These are phyloP conservation scores for Caenorhabditis sp. DNA, from an alignment of 2,888 invertebrate genomes.

Conservation along the genomic window DNA sequence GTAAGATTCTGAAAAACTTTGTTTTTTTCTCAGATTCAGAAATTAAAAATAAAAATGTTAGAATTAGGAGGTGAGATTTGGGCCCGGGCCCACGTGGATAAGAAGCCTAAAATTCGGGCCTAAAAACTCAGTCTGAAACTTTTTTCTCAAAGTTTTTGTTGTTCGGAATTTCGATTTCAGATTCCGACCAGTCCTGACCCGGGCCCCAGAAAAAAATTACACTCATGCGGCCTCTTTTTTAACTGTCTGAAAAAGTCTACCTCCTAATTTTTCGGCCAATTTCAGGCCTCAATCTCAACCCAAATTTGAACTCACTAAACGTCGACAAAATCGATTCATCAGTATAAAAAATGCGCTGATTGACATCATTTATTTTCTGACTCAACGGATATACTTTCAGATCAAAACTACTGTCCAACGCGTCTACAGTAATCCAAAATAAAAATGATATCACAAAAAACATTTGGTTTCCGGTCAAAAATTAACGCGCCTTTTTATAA, in stretches of 20 bases:
- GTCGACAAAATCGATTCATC: background rate
- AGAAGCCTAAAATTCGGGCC: no score
- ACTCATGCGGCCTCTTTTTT: no score
- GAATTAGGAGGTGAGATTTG: no score
- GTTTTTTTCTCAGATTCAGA: no score
- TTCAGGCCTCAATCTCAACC: background rate
- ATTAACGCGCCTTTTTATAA: background rate
- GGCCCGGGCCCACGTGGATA: no score
- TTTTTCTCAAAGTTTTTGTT: background rate
- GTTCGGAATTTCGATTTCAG: background rate
- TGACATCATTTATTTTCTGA: no score
- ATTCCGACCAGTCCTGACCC: no score
- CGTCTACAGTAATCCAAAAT: background rate
- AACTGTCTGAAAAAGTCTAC: no score
- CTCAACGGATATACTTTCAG: background rate
- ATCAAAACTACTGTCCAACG: background rate
- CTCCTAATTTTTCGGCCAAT: no score
- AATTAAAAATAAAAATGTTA: no score
- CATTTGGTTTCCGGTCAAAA: background rate
- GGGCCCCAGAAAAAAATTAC: no score
- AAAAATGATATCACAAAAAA: background rate
- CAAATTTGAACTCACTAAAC: background rate
- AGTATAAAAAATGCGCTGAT: slow-evolving; percentile 2
- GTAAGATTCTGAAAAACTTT: slow-evolving; percentile 3
- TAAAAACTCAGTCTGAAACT: background rate